Base-by-base conservation (phyloP, 1,140 invertebrate genomes). In the Psix sp. region DNA sequence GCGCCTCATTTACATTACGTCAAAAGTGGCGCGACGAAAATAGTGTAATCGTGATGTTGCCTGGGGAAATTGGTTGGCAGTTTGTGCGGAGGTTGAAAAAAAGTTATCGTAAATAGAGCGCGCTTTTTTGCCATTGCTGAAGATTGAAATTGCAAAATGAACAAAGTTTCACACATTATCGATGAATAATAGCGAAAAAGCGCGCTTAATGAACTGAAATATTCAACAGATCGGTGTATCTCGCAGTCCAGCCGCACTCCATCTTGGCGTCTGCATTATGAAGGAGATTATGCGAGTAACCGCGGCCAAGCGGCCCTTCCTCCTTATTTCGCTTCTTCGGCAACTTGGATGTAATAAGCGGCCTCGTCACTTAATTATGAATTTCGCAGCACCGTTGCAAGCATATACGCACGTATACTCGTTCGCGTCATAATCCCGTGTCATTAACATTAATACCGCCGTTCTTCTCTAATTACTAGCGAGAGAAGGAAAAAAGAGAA, bases 331-430 rank as follows among this genome's bases (percentile, higher is more conserved):
- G 74, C 80, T 80, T 83, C 80, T 82, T 81, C 76, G 74, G 54
- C 63, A 83, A 83, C 82, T 83, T 80, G 77, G 68, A 80, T 80
- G 78, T 83, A 82, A 82, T 82, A 81, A 83, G 74, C 80, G 77
- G 75, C 80, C 77, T 81, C 77, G 77, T 78, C 77, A 77, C 80
- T 83, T 82, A 81, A 83, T 83, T 83, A 83, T 82, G 80, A 81
- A 83, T 82, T 80, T 79, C 80, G 71, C 42, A 68, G 73, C 63
- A 38, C 39, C 54, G 73, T 62, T n/a, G 26, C 60, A 72, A 77
- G 72, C 81, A 80, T 78, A 75, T 72, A 77, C 72, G 67, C 65
- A 56, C 75, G 65, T 70, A 65, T 51, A 65, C 65, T 65, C 57
- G 31, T 68, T 62, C 54, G 73, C 60, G 60, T 65, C 54, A 66